Evolutionary conservation across 2,797 vertebrate species (phyloP), one percentile per base, ranked within the genome.

Genomic region (Anguilla pacifica): DNA sequence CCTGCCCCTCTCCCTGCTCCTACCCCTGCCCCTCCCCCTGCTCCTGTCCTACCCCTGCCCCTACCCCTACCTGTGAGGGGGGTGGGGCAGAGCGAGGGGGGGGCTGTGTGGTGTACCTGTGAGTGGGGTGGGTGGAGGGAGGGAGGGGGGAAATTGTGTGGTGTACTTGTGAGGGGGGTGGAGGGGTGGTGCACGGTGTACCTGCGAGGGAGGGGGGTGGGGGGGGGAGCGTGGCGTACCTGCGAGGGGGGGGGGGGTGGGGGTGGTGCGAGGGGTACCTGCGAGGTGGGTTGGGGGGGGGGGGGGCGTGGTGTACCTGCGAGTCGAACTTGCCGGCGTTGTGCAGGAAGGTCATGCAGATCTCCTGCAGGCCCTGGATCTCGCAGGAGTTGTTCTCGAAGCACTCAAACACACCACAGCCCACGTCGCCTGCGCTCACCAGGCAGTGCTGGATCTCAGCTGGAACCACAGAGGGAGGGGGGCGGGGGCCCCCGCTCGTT

Each of bases 381-480:
- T 99, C 98, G 49, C 99, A 99, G 85, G 99, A 99, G 96, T 99
- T 99, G 96, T 99, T 99, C 96, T 99, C 98, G 91, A 99, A 99
- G 95, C 99, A 99, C 89, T 99, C 98, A 91, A 99, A 99, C 93
- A 99, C 98, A 83, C 98, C 98, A 31, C 99, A 99, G 87, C 99
- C 99, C 92, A 99, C 98, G 90, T 99, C 98, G 22, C 99, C 99
- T 74, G 99, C 98, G n/a, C 95, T 99, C 92, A 99, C 97, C 94
- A 99, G 95, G 94, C 99, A 99, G 95, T 99, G 98, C 94, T 99
- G 99, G 93, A 99, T 99, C 95, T 99, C 98, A 90, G 98, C 98
- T 99, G 95, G 89, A 91, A 90, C 46, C 39, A 46, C 9, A 51
- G 31, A 53, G 57, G 28, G n/a, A 49, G 31, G 6, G 4, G 35